Evolutionary conservation across 2,888 invertebrate genomes (phyloP), one percentile per base, ranked within the genome.

Genomic region (Drosophila anomalata): DNA sequence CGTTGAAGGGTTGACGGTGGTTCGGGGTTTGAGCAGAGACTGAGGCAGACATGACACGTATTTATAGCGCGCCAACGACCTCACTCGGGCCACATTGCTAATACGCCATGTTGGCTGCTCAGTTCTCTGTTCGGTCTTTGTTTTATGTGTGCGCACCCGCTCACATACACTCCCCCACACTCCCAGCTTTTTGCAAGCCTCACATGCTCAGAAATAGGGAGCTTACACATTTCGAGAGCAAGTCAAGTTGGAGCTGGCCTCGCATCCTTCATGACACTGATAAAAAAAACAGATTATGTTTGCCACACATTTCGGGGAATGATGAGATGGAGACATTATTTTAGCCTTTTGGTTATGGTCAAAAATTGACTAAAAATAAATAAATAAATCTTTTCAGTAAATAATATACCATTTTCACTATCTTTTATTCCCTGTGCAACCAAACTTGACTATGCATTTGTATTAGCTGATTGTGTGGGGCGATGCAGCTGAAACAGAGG

Each of bases 21-120:
- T 20, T 11, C 31, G 41, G 31, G 14, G 14, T 26, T 51, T 29
- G 14, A 51, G 44, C 42, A 14, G 59, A 7, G 36, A 50, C 26
- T 53, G 55, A 51, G 53, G 67, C 69, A 76, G 71, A 76, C 85
- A 72, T 74, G 85, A 82, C 82, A 84, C 78, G 74, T 84, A 87
- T 82, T 82, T 82, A 82, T 87, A 84, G 85, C 82, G 63, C 58
- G 71, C 69, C 81, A 61, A 68, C 71, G 87, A 87, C 82, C 78
- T 57, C 61, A 57, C 56, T 69, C 57, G 51, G 67, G 71, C 62
- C 63, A 85, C 76, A 75, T 87, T 84, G 58, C 82, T 87, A 81
- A 87, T 84, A 84, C 78, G 81, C 76, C 73, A 67, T 69, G 85
- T 72, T 73, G 65, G 57, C 73, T 59, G 71, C 71, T 59, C 54